phyloP scores from a whole-genome alignment of 2,797 vertebrate genomes.

The Bovichtus variegatus region DNA sequence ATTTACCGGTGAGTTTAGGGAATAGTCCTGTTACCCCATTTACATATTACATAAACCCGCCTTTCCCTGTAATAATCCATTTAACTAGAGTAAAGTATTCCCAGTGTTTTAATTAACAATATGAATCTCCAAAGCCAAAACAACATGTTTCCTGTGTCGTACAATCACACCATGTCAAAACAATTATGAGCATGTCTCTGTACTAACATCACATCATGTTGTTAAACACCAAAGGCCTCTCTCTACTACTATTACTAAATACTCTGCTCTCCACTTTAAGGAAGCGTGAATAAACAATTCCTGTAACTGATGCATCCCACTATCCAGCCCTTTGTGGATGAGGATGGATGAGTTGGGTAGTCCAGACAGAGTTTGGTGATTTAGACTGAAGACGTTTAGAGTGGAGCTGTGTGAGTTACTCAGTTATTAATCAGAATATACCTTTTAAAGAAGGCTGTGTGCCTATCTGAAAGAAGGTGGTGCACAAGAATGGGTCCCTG shows the following conservation, averaged over 20 bases:
- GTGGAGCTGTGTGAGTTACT: background rate
- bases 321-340: background rate
- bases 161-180: conserved; percentile 6
- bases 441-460: background rate
- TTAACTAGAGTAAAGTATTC: background rate
- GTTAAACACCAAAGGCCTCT: background rate
- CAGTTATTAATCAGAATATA: background rate
- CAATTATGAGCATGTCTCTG: background rate
- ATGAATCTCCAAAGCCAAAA: background rate
- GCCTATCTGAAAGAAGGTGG: background rate
- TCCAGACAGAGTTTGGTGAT: background rate
- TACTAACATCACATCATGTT: background rate
- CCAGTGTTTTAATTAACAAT: background rate
- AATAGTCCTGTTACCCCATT: conserved; percentile 4
- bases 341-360: too few species aligned
- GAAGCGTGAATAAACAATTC: background rate
- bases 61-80: background rate
- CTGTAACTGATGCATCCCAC: background rate
- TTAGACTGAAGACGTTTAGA: background rate
- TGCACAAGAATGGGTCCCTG: background rate
- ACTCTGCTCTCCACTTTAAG: background rate
- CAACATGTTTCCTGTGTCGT: background rate
- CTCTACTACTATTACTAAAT: background rate
- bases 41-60: conserved; percentile 7
- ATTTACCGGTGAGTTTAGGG: background rate